Evolutionary conservation across 2,888 invertebrate species (phyloP), one percentile per base, ranked within the genome.

Genomic region (Lithophane leautieri): DNA sequence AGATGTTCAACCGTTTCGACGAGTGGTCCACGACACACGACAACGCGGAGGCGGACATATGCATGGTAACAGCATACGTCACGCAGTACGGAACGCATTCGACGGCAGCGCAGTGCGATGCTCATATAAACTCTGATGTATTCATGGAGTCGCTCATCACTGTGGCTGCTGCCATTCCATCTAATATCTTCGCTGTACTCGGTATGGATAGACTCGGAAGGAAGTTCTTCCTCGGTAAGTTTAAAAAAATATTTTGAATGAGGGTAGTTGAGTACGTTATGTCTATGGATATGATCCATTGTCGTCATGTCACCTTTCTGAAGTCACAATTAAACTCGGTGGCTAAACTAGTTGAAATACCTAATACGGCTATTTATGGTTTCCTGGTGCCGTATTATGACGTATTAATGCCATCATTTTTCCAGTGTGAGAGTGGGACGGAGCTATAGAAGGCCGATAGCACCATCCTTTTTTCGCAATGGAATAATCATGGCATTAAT

Each of bases 1-100:
- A 99, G 95, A 97, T 99, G 91, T 99, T 99, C 95, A 98, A 98
- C 93, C 98, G 99, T 67, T 98, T 98, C 93, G 98, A 98, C 94
- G 98, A 98, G 92, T 98, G 97, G 95, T 97, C 97, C 70, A 97
- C 97, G 71, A 95, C 97, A 52, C 97, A 98, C 94, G 97, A 98
- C 70, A 97, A 97, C 87, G 96, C 97, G 67, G 97, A 97, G 70
- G 97, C 98, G 0, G 97, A 97, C 86, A 98, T 98, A 74, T 98
- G 98, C 91, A 95, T 97, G 88, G 98, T 98, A 76, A 98, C 98
- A 22, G 96, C 97, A 1, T 98, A 97, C 93, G 98, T 98, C 47
- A 98, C 98, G 6, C 96, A 97, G 82, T 95, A 96, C 70, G 98
- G 98, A 81, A 97, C 97, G 68, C 97, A 97, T 86, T 97, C 97